phyloP scores from a whole-genome alignment of 2,888 invertebrate genomes.

The Morpho helenor region DNA sequence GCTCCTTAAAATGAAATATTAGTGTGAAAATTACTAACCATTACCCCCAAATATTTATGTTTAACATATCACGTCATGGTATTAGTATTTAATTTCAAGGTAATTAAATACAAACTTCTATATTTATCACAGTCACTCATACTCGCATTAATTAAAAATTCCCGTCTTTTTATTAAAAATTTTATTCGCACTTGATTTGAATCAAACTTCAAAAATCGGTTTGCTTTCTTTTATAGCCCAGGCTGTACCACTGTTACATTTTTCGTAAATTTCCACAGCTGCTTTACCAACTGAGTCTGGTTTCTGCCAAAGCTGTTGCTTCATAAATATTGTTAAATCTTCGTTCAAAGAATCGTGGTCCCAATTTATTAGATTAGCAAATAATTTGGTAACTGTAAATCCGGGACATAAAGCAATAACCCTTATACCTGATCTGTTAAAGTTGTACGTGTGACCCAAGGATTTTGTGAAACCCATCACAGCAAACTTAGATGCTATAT shows the following conservation, averaged over 20 bases:
- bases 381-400: conserved; percentile 59
- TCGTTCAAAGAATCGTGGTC: conserved; percentile 23
- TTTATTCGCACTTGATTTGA: background rate
- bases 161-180: too few relatives aligned
- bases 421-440: conserved; percentile 67
- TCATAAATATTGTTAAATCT: conserved; percentile 32
- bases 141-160: too few relatives aligned
- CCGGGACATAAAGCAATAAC: conserved; percentile 74
- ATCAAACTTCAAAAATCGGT: conserved; percentile 31
- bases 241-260: conserved; percentile 68
- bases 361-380: conserved; percentile 21
- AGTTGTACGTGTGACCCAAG: conserved; percentile 61
- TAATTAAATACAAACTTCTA: too few relatives aligned
- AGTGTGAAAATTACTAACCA: too few relatives aligned
- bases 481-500: conserved; percentile 80
- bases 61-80: too few relatives aligned
- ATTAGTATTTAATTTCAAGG: too few relatives aligned
- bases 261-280: conserved; percentile 45
- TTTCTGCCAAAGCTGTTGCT: conserved; percentile 41
- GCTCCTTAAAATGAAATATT: too few relatives aligned
- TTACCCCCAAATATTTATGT: too few relatives aligned
- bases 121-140: too few relatives aligned
- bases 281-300: conserved; percentile 44
- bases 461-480: conserved; percentile 70
- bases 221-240: conserved; percentile 70